phyloP scores from a whole-genome alignment of 2,888 invertebrate genomes.

The Metacarcinus magister region DNA sequence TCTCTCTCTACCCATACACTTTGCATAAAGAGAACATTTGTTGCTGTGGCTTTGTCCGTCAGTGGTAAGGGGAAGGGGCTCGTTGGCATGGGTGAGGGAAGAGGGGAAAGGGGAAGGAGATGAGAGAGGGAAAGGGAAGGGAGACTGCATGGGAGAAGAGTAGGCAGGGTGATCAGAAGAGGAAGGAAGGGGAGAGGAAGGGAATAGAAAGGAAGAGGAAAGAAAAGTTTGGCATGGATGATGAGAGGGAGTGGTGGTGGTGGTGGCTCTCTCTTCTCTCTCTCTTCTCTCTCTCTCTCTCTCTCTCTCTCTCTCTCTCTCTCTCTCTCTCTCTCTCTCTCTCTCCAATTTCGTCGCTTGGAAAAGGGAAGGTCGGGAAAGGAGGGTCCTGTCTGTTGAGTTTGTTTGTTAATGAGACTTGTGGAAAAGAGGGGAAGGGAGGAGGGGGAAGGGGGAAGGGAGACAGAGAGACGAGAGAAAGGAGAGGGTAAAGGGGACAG shows the following conservation, averaged over 20 bases:
- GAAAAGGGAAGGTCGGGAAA: background rate
- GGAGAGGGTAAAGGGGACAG: background rate
- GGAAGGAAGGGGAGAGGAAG: background rate
- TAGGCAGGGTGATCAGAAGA: background rate
- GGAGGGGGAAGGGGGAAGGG: background rate
- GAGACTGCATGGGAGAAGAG: background rate
- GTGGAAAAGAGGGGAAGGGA: background rate
- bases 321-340: conserved; percentile 58
- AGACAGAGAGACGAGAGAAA: background rate
- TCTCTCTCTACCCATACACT: background rate
- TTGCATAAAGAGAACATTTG: conserved; percentile 36
- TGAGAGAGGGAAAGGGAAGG: background rate
- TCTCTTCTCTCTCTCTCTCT: conserved; percentile 30
- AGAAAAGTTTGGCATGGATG: no score
- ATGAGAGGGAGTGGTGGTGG: background rate
- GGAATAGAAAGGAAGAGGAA: background rate
- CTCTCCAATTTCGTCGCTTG: background rate
- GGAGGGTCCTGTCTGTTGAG: background rate
- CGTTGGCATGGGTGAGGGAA: background rate
- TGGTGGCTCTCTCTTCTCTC: background rate
- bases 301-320: conserved; percentile 60
- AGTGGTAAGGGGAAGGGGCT: background rate
- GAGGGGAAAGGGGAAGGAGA: background rate
- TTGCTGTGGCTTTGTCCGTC: background rate
- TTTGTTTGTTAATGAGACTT: conserved; percentile 15